Conservation (phyloP, 2,113 vertebrate genomes). For the Hippopotamus amphibius region DNA sequence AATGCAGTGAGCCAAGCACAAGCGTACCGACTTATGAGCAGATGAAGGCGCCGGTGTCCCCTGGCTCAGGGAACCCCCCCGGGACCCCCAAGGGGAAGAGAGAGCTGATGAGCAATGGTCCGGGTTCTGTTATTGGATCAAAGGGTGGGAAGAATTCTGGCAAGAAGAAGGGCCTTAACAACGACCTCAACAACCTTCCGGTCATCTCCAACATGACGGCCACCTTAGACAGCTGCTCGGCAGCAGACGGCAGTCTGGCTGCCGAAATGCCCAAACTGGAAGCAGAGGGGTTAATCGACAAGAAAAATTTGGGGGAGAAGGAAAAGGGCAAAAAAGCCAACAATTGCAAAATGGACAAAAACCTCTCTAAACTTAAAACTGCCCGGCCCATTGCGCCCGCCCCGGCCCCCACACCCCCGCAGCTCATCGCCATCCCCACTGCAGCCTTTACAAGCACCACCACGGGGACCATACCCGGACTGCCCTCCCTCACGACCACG, state of each 20-base stretch:
- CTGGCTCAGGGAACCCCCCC: conserved; percentile 91
- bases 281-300: conserved; percentile 97
- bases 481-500: conserved; percentile 92
- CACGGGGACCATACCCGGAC: conserved; percentile 89
- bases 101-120: conserved; percentile 91
- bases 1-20: conserved; percentile 91
- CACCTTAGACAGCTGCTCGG: conserved; percentile 92
- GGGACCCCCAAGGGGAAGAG: conserved; percentile 94
- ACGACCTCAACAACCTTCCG: conserved; percentile 94
- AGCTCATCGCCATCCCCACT: conserved; percentile 97
- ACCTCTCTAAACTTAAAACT: conserved; percentile 94
- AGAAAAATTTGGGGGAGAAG: conserved; percentile 92
- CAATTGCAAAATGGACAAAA: conserved; percentile 95
- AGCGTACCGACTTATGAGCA: conserved; percentile 86
- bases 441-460: conserved; percentile 91
- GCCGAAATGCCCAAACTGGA: conserved; percentile 98
- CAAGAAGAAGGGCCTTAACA: conserved; percentile 93
- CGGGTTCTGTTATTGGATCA: conserved; percentile 87
- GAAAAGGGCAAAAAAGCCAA: conserved; percentile 91
- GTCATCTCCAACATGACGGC: conserved; percentile 98
- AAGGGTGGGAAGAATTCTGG: conserved; percentile 95
- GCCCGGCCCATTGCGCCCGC: conserved; percentile 95
- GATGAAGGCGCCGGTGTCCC: conserved; percentile 91
- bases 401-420: conserved; percentile 95
- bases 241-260: conserved; percentile 90